Base-by-base conservation (phyloP, 2,113 vertebrate genomes). In the Illadopsis cleaveri region DNA sequence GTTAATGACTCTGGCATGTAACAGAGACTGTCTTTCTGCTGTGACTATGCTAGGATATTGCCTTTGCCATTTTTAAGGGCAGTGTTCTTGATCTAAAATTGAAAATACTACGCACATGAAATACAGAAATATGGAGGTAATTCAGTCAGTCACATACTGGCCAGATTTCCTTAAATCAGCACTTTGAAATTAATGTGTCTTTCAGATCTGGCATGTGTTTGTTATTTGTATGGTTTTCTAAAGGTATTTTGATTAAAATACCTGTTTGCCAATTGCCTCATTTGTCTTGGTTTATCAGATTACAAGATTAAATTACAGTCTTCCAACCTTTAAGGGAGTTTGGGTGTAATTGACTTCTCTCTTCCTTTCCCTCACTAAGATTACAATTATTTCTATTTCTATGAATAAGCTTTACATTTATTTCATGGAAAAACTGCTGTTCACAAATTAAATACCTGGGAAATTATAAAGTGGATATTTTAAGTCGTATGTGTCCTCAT, bases 271-370 rank as follows among this genome's bases (percentile, higher is more conserved):
- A 91, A 77, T 88, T 95, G 94, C 91, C 94, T 96, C 95, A 96
- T 98, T 98, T 97, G 94, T 97, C 96, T 98, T 50, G 22, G 68
- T 97, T 97, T 98, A 98, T 98, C 97, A 93, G 94, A 97, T 97
- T 97, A 96, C 97, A 93, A 91, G 94, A 95, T 96, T 96, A 97
- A 97, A 93, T 96, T 94, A 86, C 89, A 88, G 82, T 75, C 88
- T 88, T 96, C 90, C 81, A 95, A 89, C 62, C 42, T 94, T 97
- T 97, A 93, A 94, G 60, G 64, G 48, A 77, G 37, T 89, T 95
- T 77, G 37, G 9, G 69, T 82, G 69, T 90, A 92, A 93, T 84
- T 89, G 76, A 84, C 61, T 58, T 53, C 11, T 64, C 30, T 69
- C 60, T 76, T 53, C n/a, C 35, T 80, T 40, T 53, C 12, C 71